Evolutionary conservation across 2,888 invertebrate species (phyloP), one percentile per base, ranked within the genome.

Genomic region (Erebia palarica): DNA sequence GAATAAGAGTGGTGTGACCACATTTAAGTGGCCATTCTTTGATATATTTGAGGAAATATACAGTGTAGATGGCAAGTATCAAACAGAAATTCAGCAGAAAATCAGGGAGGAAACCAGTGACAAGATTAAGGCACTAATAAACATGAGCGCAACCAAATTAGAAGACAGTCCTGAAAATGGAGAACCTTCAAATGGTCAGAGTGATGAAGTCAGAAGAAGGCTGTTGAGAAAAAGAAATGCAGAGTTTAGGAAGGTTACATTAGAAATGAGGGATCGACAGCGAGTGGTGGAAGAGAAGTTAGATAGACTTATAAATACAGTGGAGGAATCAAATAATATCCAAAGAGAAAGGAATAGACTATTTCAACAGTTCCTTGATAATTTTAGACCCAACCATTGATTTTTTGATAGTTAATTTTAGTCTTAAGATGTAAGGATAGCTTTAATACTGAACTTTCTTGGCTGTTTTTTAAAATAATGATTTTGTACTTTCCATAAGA

Each of bases 21-120:
- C 83, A n/a, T 86, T 91, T 0, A 90, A 87, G 80, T 93, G 93
- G 93, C 90, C 91, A 53, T 93, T 90, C 74, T 93, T 92, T 83
- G 85, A 90, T 13, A 76, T 87, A 58, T 93, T 92, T 79, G 91
- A 93, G 68, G 87, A 89, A 74, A 91, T 93, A 71, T 92, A 86
- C 65, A 87, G 83, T 76, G 79, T 82, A 0, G 86, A 92, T 73
- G 93, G 92, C 0, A 89, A 88, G 71, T 92, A 92, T 74, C 87
- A 90, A 58, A 86, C 88, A 0, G 91, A 91, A 53, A 91, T 92
- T 70, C 86, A 88, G 42, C 86, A 90, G 73, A 91, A 88, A 73
- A 80, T 92, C 70, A 84, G 87, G 76, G 91, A 91, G 42, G 82
- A 82, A 0, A 77, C 84, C 0, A 85, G 84, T 18, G 91, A 91